Conservation (phyloP, 2,797 vertebrate species). For the Catamblyrhynchus diadema region DNA sequence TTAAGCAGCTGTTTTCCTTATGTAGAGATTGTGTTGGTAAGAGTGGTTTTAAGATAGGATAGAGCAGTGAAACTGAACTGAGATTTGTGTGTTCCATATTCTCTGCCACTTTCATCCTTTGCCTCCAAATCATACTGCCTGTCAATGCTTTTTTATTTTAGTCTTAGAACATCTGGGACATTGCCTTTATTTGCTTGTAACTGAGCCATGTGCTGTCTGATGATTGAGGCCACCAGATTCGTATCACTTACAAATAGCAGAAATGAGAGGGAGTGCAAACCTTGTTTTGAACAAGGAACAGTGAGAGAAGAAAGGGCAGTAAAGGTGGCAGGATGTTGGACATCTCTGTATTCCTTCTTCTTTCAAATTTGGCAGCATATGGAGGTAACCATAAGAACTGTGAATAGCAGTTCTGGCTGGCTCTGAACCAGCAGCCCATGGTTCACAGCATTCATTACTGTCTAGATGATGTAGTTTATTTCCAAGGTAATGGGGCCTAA, state of each 20-base stretch:
- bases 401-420: neutral
- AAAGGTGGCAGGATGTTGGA: neutral
- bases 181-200: neutral
- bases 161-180: neutral
- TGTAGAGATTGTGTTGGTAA: neutral
- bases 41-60: neutral
- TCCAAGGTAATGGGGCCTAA: neutral
- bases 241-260: neutral
- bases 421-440: neutral
- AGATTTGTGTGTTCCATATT: fast-evolving
- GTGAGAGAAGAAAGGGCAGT: neutral
- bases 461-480: neutral
- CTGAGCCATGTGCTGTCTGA: neutral
- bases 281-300: neutral
- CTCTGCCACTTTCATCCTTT: neutral
- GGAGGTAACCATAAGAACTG: neutral
- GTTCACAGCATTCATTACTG: neutral
- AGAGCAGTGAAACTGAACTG: neutral
- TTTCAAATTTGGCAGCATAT: neutral
- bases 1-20: neutral
- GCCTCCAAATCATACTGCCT: neutral
- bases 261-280: neutral
- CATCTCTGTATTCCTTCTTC: neutral
- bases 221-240: neutral
- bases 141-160: neutral